Evolutionary conservation across 2,113 vertebrate species (phyloP).

Genomic region (Microcebus tavaratra): DNA sequence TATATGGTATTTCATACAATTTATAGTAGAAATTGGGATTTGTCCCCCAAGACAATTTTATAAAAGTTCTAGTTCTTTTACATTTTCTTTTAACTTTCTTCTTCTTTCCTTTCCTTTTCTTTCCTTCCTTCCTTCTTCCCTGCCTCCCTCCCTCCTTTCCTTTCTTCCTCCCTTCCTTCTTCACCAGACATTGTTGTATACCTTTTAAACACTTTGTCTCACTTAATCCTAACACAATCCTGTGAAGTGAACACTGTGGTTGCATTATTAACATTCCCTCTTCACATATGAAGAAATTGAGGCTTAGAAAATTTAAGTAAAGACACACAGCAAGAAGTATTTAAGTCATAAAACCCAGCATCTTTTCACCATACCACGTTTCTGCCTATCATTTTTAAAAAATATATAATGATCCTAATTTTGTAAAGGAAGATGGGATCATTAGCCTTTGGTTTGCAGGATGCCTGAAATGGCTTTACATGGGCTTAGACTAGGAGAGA

Average conservation of each 20-base stretch:
- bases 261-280: not conserved
- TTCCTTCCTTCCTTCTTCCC: not conserved
- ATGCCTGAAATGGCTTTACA: not conserved
- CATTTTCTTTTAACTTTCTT: not conserved
- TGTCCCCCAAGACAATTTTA: not conserved
- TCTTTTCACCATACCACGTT: not conserved
- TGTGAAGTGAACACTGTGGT: not conserved
- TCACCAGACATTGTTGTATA: not conserved
- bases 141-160: no score
- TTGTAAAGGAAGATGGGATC: not conserved
- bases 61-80: not conserved
- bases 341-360: not conserved
- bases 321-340: not conserved
- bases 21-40: conserved; percentile 3
- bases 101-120: not conserved
- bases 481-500: not conserved
- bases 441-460: not conserved
- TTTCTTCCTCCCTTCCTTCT: not conserved
- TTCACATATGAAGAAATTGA: not conserved
- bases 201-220: not conserved
- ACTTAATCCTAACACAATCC: not conserved
- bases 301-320: not conserved
- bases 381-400: not conserved
- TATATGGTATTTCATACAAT: not conserved
- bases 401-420: not conserved